Evolutionary conservation across 2,888 invertebrate genomes (phyloP).

Genomic region (Dermolepida albohirtum): DNA sequence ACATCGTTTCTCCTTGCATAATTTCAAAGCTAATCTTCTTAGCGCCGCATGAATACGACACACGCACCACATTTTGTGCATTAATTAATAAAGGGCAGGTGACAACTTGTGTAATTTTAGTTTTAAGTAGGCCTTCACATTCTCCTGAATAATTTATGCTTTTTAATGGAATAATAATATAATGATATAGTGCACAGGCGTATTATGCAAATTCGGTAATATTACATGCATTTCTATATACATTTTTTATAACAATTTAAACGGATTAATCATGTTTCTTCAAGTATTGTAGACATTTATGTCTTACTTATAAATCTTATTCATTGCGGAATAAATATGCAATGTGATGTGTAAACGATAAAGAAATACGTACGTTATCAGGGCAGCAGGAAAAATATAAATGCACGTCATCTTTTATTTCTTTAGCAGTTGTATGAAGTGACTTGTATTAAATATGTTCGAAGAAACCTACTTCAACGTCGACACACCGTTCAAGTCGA

Average conservation of each 20-base stretch:
- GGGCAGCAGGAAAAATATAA: too few species aligned
- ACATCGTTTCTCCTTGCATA: neutral
- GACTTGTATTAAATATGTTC: too few species aligned
- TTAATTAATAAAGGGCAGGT: conserved; percentile 17
- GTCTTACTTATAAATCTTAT: neutral
- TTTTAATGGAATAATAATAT: conserved; percentile 29
- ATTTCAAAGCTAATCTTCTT: conserved; percentile 24
- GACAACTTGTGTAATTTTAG: conserved; percentile 14
- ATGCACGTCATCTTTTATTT: too few species aligned
- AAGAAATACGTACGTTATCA: too few species aligned
- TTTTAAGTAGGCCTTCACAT: conserved; percentile 20
- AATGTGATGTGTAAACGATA: too few species aligned
- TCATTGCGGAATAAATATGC: too few species aligned
- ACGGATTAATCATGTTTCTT: neutral
- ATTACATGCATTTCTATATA: conserved; percentile 8
- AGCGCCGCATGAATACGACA: conserved; percentile 1
- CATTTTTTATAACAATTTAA: conserved; percentile 2
- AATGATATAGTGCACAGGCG: conserved; percentile 6
- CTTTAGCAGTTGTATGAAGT: too few species aligned
- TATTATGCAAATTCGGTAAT: conserved; percentile 28
- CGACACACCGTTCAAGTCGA: too few species aligned
- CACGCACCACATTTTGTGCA: conserved; percentile 7
- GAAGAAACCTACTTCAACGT: too few species aligned
- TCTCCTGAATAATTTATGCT: conserved; percentile 34
- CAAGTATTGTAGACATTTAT: neutral